Percentiles rank a stretch among this genome's conserved stretches.
Evolutionary conservation across 2,113 vertebrate genomes (phyloP).

Genomic region (Platysteira castanea): DNA sequence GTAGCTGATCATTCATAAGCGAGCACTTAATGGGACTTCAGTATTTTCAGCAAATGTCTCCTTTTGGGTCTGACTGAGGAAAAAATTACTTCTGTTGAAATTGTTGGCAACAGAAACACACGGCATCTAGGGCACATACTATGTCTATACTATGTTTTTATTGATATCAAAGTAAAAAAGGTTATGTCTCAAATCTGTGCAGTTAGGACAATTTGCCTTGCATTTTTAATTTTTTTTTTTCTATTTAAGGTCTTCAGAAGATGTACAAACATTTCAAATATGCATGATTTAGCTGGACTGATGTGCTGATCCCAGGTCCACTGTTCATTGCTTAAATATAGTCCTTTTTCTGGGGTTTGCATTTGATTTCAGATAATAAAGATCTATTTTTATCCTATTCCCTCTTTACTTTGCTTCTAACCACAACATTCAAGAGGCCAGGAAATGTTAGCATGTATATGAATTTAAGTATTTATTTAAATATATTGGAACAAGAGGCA

Average conservation of each 20-base stretch:
- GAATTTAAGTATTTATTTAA: not conserved
- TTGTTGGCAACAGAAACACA: not conserved
- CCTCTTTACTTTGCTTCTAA: not conserved
- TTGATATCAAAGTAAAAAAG: not conserved
- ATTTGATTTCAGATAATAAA: not conserved
- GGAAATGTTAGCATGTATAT: not conserved
- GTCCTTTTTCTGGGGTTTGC: not conserved
- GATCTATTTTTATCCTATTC: not conserved
- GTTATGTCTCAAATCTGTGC: not conserved
- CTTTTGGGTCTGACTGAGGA: not conserved
- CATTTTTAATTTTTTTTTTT: too few species aligned
- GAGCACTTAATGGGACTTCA: not conserved
- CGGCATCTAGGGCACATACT: not conserved
- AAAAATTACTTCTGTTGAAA: not conserved
- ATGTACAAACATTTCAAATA: not conserved
- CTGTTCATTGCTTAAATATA: not conserved
- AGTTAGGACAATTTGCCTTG: not conserved
- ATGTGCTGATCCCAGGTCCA: not conserved
- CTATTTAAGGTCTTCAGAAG: not conserved
- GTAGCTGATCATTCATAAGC: not conserved
- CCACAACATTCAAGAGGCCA: not conserved
- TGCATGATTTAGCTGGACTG: not conserved
- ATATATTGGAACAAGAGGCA: not conserved
- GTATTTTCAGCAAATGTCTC: not conserved
- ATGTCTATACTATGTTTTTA: not conserved